phyloP scores from a whole-genome alignment of 2,888 invertebrate genomes.

The Barypeithes pellucidus region DNA sequence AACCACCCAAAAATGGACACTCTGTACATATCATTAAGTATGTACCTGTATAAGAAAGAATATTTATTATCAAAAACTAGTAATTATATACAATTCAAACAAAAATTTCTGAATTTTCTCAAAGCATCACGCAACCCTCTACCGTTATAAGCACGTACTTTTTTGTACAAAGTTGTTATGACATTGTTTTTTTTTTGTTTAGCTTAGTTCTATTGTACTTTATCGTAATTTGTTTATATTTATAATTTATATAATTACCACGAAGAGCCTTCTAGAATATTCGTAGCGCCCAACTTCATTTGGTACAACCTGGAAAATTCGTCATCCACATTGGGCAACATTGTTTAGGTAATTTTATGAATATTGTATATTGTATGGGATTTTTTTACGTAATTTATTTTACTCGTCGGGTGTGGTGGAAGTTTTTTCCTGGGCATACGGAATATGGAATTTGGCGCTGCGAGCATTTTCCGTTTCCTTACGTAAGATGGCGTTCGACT shows the following conservation, averaged over 20 bases:
- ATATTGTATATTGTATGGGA: constrained; percentile 18
- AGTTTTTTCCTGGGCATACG: neutral
- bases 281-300: neutral
- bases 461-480: constrained; percentile 67
- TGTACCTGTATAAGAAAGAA: no score
- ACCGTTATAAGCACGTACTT: constrained; percentile 27
- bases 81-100: neutral
- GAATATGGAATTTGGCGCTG: constrained; percentile 15
- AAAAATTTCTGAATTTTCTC: neutral
- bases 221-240: constrained; percentile 47
- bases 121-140: neutral
- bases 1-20: no score
- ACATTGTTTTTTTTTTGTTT: constrained; percentile 52
- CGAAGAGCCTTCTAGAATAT: constrained; percentile 29
- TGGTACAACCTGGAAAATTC: neutral
- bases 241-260: constrained; percentile 39
- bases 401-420: neutral
- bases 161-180: constrained; percentile 53
- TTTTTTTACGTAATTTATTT: constrained; percentile 22
- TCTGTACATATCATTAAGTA: no score
- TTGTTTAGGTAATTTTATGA: constrained; percentile 18
- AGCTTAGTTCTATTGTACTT: constrained; percentile 48
- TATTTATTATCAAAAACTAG: no score
- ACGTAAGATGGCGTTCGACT: constrained; percentile 69
- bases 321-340: constrained; percentile 8